A percentile compares a stretch with the other conserved stretches of the same genome.
These are phyloP conservation scores for Dione juno DNA, from an alignment of 2,888 invertebrate species.

Conservation along the genomic window DNA sequence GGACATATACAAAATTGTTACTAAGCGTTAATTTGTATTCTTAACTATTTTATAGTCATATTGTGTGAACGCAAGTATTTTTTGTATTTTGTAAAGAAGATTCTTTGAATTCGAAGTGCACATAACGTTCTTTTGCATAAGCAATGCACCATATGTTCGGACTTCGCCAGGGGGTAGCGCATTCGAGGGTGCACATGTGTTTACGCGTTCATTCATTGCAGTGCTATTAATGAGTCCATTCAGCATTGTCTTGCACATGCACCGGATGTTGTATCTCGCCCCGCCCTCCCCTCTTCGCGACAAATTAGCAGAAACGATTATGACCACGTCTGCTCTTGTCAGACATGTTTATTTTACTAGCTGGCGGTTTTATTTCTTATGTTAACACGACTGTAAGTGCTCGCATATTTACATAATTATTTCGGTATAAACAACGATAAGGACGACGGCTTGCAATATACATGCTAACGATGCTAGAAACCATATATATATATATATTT, in stretches of 20 bases:
- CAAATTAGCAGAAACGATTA: constrained; percentile 73
- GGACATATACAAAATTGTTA: neutral
- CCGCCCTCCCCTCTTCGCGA: constrained; percentile 55
- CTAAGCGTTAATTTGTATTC: neutral
- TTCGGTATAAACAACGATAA: constrained; percentile 21
- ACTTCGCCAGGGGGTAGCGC: constrained; percentile 63
- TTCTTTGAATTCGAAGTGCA: constrained; percentile 77
- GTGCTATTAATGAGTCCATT: constrained; percentile 79
- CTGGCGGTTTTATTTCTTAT: constrained; percentile 39
- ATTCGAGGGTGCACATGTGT: constrained; percentile 68
- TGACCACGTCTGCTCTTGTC: constrained; percentile 45
- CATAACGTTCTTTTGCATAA: constrained; percentile 75
- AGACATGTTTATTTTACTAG: constrained; percentile 45
- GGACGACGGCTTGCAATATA: no score
- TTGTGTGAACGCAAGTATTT: constrained; percentile 19
- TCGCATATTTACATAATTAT: constrained; percentile 27
- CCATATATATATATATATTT: neutral
- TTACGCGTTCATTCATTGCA: constrained; percentile 78
- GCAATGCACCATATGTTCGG: constrained; percentile 65
- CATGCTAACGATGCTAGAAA: neutral
- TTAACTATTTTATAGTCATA: neutral
- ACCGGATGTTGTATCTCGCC: constrained; percentile 69
- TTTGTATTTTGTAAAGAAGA: constrained; percentile 57
- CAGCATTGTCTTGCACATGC: constrained; percentile 81
- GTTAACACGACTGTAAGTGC: constrained; percentile 24